Conservation (phyloP, 2,888 invertebrate species). For the Lasioglossum marginatum region DNA sequence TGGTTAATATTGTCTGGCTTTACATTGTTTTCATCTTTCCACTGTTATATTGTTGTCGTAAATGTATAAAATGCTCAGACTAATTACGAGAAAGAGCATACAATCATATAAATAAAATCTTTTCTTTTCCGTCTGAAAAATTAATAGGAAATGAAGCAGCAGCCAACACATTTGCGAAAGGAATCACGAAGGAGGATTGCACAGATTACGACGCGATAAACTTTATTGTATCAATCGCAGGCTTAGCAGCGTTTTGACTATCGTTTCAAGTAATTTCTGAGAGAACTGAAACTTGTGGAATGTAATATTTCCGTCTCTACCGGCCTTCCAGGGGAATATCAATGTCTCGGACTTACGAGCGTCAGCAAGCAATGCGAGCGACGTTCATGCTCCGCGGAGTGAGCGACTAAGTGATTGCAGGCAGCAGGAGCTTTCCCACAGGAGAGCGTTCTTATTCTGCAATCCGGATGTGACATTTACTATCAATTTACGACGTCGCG, state of each 20-base stretch:
- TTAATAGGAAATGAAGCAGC: neutral
- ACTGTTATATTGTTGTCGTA: neutral
- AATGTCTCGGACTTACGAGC: slow-evolving; percentile 54
- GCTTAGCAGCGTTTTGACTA: neutral
- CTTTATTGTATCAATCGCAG: neutral
- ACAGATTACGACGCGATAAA: neutral
- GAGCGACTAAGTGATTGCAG: slow-evolving; percentile 66
- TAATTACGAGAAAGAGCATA: neutral
- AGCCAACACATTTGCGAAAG: neutral
- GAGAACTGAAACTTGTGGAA: neutral
- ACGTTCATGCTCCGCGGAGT: slow-evolving; percentile 56
- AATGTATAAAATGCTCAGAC: neutral
- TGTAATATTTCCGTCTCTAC: slow-evolving; percentile 23
- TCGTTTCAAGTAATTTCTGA: neutral
- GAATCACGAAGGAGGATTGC: neutral
- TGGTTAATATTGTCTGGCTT: neutral
- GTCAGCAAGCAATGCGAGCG: slow-evolving; percentile 52
- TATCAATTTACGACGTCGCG: slow-evolving; percentile 81
- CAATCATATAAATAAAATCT: neutral
- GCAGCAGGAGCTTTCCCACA: slow-evolving; percentile 63
- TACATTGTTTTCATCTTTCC: neutral
- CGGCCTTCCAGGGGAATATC: slow-evolving; percentile 41
- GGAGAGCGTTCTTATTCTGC: slow-evolving; percentile 76
- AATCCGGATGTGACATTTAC: slow-evolving; percentile 81
- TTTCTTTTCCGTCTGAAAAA: neutral